Percentiles rank a stretch among this genome's conserved stretches.
phyloP scores from a whole-genome alignment of 2,888 invertebrate genomes.

The Thymelicus lineola region DNA sequence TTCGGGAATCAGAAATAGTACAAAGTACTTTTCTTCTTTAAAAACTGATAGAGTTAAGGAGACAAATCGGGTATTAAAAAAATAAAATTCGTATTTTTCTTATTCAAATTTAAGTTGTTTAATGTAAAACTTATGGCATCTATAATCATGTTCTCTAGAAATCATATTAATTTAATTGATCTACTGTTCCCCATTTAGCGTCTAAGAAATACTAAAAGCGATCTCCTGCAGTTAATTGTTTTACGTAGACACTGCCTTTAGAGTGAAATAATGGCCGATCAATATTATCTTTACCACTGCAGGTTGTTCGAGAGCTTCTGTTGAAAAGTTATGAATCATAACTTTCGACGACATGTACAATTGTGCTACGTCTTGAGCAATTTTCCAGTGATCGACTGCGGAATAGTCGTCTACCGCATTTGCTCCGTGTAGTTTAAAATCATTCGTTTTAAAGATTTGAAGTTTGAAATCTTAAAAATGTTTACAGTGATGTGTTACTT shows the following conservation, averaged over 20 bases:
- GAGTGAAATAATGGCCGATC: conserved; percentile 25
- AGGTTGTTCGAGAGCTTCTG: conserved; percentile 34
- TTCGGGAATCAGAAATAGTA: too few species aligned
- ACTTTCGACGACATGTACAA: conserved; percentile 44
- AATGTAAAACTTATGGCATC: too few species aligned
- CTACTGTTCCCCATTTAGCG: not conserved
- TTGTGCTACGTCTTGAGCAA: conserved; percentile 32
- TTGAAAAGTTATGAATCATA: conserved; percentile 52
- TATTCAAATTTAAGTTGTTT: too few species aligned
- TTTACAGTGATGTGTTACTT: not conserved
- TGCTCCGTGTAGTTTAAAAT: not conserved
- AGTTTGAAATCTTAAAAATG: conserved; percentile 1
- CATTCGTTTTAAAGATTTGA: not conserved
- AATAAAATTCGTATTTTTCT: too few species aligned
- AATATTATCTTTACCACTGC: conserved; percentile 34
- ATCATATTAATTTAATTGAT: not conserved
- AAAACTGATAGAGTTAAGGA: too few species aligned
- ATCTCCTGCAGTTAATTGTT: not conserved
- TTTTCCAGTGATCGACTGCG: conserved; percentile 41
- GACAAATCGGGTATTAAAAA: too few species aligned
- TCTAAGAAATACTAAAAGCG: not conserved
- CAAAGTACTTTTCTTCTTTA: too few species aligned
- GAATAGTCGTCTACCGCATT: conserved; percentile 20
- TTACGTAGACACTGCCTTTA: not conserved
- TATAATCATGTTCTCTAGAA: too few species aligned